Evolutionary conservation across 2,888 invertebrate genomes (phyloP).

Genomic region (Morpho helenor): DNA sequence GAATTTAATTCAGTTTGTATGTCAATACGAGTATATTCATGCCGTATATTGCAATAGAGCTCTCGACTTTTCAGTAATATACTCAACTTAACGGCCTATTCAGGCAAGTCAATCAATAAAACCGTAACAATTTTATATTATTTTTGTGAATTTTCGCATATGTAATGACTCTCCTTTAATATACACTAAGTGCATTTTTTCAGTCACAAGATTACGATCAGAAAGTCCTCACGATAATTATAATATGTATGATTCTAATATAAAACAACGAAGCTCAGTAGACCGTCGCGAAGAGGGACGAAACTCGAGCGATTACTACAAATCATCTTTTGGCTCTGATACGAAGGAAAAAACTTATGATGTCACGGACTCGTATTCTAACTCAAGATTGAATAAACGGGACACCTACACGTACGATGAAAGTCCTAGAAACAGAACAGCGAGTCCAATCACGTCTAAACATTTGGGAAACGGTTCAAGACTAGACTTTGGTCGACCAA

Average conservation of each 20-base stretch:
- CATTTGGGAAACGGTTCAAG: slow-evolving; percentile 74
- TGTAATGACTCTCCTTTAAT: no score
- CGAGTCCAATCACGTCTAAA: slow-evolving; percentile 74
- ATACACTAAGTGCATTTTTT: slow-evolving; percentile 30
- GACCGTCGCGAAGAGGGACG: slow-evolving; percentile 68
- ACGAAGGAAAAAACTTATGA: slow-evolving; percentile 66
- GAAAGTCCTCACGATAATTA: slow-evolving; percentile 70
- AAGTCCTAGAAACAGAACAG: slow-evolving; percentile 66
- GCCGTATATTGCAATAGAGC: no score
- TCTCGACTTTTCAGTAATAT: no score
- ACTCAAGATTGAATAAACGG: slow-evolving; percentile 56
- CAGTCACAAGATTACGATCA: slow-evolving; percentile 67
- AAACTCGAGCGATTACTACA: slow-evolving; percentile 68
- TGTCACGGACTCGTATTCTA: slow-evolving; percentile 68
- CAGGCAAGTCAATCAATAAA: no score
- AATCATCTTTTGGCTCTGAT: slow-evolving; percentile 57
- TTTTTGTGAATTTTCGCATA: no score
- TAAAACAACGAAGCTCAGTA: slow-evolving; percentile 60
- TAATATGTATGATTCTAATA: slow-evolving; percentile 58
- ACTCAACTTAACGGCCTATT: no score
- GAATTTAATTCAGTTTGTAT: no score
- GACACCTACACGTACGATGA: slow-evolving; percentile 63
- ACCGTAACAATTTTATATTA: no score
- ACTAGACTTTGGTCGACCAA: slow-evolving; percentile 68
- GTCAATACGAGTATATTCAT: no score